These are phyloP conservation scores for Halocaridina rubra DNA, from an alignment of 2,888 invertebrate species.

Conservation along the genomic window DNA sequence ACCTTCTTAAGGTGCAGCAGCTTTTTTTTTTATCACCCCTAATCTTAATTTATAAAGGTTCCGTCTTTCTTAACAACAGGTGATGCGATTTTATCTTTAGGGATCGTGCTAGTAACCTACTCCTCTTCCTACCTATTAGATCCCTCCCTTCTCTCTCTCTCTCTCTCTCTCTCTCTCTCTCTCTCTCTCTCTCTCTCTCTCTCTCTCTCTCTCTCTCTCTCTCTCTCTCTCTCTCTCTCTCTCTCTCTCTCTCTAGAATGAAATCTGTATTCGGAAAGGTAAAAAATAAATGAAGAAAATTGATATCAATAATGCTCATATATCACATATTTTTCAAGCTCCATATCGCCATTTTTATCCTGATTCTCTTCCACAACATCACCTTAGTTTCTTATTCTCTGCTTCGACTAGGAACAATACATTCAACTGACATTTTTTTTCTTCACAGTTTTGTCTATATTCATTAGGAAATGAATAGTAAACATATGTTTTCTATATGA, in stretches of 20 bases:
- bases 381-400: not conserved
- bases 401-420: no score
- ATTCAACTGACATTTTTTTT: no score
- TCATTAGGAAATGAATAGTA: no score
- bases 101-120: not conserved
- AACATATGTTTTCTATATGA: no score
- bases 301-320: no score
- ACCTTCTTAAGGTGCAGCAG: not conserved
- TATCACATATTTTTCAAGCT: not conserved
- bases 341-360: not conserved
- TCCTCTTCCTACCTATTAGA: not conserved
- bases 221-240: constrained; percentile 15
- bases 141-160: not conserved
- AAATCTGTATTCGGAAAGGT: no score
- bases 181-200: not conserved
- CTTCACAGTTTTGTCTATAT: no score
- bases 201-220: not conserved
- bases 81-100: not conserved
- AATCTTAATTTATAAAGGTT: not conserved
- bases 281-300: no score
- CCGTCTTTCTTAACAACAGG: not conserved
- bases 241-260: constrained; percentile 1
- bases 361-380: not conserved
- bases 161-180: not conserved
- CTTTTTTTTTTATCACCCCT: not conserved